Percentiles rank a stretch among this genome's conserved stretches.
Evolutionary conservation across 2,888 invertebrate species (phyloP).

Genomic region (Conomelus anceps): DNA sequence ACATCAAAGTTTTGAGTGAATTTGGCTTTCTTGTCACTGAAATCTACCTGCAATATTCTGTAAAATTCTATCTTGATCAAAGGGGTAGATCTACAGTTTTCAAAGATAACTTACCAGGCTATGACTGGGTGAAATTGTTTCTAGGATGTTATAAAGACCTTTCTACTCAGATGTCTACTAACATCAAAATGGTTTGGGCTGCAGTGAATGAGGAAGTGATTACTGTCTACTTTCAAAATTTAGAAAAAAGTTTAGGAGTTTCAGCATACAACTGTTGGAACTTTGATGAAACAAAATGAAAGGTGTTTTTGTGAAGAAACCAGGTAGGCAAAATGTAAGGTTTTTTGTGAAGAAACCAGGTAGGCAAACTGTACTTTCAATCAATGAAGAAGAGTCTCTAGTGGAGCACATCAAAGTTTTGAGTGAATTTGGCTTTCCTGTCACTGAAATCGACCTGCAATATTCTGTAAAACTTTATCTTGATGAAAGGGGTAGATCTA

Average conservation of each 20-base stretch:
- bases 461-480: conserved; percentile 20
- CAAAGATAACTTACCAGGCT: conserved; percentile 35
- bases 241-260: conserved; percentile 27
- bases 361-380: neutral
- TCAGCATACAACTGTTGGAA: conserved; percentile 35
- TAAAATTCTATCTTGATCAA: conserved; percentile 22
- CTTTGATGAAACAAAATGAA: conserved; percentile 34
- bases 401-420: conserved; percentile 26
- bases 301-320: conserved; percentile 12
- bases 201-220: conserved; percentile 28
- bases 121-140: conserved; percentile 32
- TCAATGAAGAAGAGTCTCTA: neutral
- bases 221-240: conserved; percentile 31
- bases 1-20: conserved; percentile 29
- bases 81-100: conserved; percentile 27
- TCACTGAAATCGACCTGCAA: conserved; percentile 26
- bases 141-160: conserved; percentile 26
- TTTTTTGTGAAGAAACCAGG: too few species aligned
- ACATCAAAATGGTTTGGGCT: conserved; percentile 31
- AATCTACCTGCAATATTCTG: conserved; percentile 18
- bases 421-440: conserved; percentile 34
- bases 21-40: conserved; percentile 34
- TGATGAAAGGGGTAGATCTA: conserved; percentile 19
- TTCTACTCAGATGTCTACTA: conserved; percentile 25
- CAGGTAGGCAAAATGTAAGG: too few species aligned